These are phyloP conservation scores for Sinonovacula constricta DNA, from an alignment of 1,140 invertebrate species.

Conservation along the genomic window DNA sequence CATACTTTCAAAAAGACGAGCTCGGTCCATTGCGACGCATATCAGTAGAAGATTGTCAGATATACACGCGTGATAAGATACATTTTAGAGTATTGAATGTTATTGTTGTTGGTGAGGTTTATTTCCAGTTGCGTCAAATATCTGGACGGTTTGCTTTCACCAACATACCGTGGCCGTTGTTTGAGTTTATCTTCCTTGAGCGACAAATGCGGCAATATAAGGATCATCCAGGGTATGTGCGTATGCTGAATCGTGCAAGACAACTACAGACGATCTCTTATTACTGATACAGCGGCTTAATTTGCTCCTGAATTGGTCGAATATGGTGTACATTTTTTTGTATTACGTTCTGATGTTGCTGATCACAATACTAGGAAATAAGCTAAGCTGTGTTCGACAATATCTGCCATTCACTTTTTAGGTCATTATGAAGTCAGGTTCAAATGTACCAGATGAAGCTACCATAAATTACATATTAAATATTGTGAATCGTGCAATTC, in stretches of 20 bases:
- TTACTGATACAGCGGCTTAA: constrained; percentile 3
- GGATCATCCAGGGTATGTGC: constrained; percentile 17
- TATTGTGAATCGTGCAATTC: constrained; percentile 16
- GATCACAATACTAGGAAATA: not conserved
- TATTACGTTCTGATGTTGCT: constrained; percentile 11
- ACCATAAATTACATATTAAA: constrained; percentile 27
- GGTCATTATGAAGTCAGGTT: constrained; percentile 28
- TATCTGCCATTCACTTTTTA: constrained; percentile 21
- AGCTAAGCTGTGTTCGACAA: not conserved
- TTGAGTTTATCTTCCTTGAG: constrained; percentile 48
- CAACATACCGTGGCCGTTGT: constrained; percentile 46
- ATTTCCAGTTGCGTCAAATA: constrained; percentile 40
- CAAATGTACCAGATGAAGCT: constrained; percentile 15
- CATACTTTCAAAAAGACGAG: not conserved
- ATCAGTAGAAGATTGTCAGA: constrained; percentile 42
- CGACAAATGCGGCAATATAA: constrained; percentile 47
- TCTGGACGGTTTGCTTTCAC: constrained; percentile 28
- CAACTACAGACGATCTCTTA: constrained; percentile 6
- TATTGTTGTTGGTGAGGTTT: constrained; percentile 47
- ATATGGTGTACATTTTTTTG: constrained; percentile 28
- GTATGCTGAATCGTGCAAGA: constrained; percentile 37
- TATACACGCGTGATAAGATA: constrained; percentile 27
- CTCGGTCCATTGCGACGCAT: constrained; percentile 23
- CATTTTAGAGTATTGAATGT: constrained; percentile 52
- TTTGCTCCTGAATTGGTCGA: not conserved